Evolutionary conservation across 2,113 vertebrate genomes (phyloP), one percentile per base, ranked within the genome.

Genomic region (Rhagologus leucostigma): DNA sequence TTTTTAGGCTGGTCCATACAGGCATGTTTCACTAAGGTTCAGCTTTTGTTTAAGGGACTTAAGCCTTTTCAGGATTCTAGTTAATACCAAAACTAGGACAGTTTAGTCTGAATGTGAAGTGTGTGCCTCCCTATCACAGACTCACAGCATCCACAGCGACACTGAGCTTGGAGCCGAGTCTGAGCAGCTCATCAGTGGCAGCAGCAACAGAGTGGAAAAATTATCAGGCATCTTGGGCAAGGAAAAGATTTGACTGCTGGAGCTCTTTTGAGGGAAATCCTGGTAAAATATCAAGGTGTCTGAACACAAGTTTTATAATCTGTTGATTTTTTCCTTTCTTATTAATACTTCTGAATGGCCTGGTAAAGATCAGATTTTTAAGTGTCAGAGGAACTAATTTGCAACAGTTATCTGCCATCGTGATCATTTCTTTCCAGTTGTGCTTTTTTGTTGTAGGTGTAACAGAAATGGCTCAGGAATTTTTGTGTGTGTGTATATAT

Each of bases 211-310:
- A 96, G 84, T 86, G 79, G 83, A 62, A 84, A 93, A 93, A 53
- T 93, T 95, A 76, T 77, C 97, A 94, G 96, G 94, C 96, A 95
- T 59, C 98, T 94, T 94, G 82, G 46, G 84, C 97, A 89, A 83
- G 91, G 67, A 91, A 95, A 97, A 97, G 95, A 96, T 95, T 95
- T 95, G 94, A 92, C 97, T 96, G 93, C 97, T 71, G 94, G 95
- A 96, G 95, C 95, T 96, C 97, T 98, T 95, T 92, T 94, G 96
- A 97, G 97, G 96, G 96, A 90, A 94, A 93, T 95, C 87, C 95
- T 94, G 95, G 96, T 96, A 95, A 96, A 97, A 85, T 35, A 70
- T 93, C 95, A 96, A 91, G 94, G 96, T 96, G 97, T 97, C 97
- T 97, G 90, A 96, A 94, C 92, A 89, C 92, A 74, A 85, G 89